Conservation (phyloP, 2,888 invertebrate species). For the Pseudococcus longispinus region DNA sequence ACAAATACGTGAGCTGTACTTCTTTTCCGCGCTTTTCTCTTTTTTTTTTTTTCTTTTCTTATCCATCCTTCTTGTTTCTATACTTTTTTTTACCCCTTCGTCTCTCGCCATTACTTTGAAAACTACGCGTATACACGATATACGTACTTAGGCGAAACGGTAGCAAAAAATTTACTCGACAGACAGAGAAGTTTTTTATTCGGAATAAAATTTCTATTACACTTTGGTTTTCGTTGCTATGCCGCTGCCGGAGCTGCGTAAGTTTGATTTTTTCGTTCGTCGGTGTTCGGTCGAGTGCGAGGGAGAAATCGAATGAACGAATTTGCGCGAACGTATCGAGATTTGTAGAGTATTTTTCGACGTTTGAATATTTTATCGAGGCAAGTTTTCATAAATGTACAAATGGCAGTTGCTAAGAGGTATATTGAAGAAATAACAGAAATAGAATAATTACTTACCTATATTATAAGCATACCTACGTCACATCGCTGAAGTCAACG, state of each 20-base stretch:
- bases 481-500: too few species aligned
- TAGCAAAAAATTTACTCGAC: constrained; percentile 3
- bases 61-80: neutral
- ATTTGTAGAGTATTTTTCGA: too few species aligned
- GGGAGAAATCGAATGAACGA: too few species aligned
- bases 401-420: too few species aligned
- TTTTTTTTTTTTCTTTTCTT: neutral
- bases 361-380: too few species aligned
- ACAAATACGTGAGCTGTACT: neutral
- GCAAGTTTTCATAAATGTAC: too few species aligned
- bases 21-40: neutral
- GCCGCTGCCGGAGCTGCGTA: neutral
- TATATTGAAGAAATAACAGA: too few species aligned
- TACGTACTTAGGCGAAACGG: neutral
- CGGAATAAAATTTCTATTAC: constrained; percentile 13
- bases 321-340: too few species aligned
- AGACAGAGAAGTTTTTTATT: constrained; percentile 7
- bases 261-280: neutral
- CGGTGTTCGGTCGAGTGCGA: too few species aligned
- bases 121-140: neutral
- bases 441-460: too few species aligned
- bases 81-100: neutral
- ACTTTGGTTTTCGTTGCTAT: neutral
- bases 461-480: too few species aligned
- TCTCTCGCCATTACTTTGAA: neutral